Evolutionary conservation across 2,797 vertebrate species (phyloP), one percentile per base, ranked within the genome.

Genomic region (Alosa sapidissima): DNA sequence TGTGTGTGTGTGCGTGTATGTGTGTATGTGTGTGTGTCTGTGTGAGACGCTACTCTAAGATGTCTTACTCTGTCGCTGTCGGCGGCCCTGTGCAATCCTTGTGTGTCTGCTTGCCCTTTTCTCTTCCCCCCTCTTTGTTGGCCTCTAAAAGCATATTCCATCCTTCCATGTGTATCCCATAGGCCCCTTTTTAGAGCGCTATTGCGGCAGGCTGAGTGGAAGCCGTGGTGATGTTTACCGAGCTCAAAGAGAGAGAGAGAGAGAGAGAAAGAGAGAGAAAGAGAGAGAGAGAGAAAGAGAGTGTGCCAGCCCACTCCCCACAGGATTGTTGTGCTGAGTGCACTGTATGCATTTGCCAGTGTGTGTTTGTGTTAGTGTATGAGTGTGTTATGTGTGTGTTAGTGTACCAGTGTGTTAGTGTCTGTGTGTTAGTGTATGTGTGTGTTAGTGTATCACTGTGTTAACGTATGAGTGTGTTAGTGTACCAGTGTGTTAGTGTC

Each of bases 1-100:
- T 85, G 47, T 81, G n/a, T 84, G 28, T 78, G 86, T 81, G 62
- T 28, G 28, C n/a, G n/a, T n/a, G n/a, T 68, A 62, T 68, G 28
- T 10, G 19, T 78, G 54, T 82, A 52, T 87, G 33, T 85, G 52
- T 81, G 28, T 84, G 19, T 75, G 82, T 81, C 14, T 21, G 62
- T 68, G 24, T 68, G 62, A 14, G 14, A 14, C 68, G 41, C 11
- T 41, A 6, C 33, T 16, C 41, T 75, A 14, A 14, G 33, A 68
- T 68, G 41, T 14, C 33, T 16, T 75, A 14, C 33, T 41, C 68
- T 41, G 68, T 75, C 14, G 28, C 68, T 41, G 68, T 14, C 33
- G 14, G 33, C 1, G 14, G 28, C 28, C 5, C 33, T 0, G 68
- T 19, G 33, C 24, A 75, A 5, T 19, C 68, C 68, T 52, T 75